Conservation (phyloP, 2,113 vertebrate genomes). For the Notiomystis cincta region DNA sequence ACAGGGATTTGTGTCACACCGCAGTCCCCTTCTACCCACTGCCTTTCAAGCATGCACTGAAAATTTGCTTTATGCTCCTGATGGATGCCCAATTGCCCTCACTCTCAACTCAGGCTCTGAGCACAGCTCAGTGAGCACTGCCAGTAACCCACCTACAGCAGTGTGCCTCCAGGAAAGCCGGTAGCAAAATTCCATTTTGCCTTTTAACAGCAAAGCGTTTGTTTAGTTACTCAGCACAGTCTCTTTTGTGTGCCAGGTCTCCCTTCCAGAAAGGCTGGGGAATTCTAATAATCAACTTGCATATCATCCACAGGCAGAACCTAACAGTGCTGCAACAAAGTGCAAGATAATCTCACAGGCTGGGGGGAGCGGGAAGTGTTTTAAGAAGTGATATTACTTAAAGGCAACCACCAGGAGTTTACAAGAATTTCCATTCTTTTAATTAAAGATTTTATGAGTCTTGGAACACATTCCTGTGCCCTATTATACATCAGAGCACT, state of each 20-base stretch:
- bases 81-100: not conserved
- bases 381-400: slow-evolving; percentile 28
- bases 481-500: slow-evolving; percentile 26
- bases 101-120: not conserved
- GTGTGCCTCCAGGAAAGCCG: not conserved
- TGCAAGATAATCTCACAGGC: not conserved
- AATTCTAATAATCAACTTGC: not conserved
- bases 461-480: slow-evolving; percentile 40
- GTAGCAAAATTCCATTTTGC: not conserved
- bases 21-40: not conserved
- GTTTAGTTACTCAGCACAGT: not conserved
- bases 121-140: not conserved
- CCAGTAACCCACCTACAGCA: not conserved
- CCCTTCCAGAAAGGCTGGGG: not conserved
- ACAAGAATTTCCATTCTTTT: slow-evolving; percentile 60
- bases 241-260: not conserved
- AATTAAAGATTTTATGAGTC: slow-evolving; percentile 65
- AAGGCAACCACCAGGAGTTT: slow-evolving; percentile 52
- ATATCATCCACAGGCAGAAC: not conserved
- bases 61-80: not conserved
- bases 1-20: not conserved
- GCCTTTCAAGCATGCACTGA: not conserved
- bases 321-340: not conserved
- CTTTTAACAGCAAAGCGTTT: not conserved
- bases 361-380: not conserved